These are phyloP conservation scores for Trachelus iudaicus DNA, from an alignment of 2,888 invertebrate species.

Conservation along the genomic window DNA sequence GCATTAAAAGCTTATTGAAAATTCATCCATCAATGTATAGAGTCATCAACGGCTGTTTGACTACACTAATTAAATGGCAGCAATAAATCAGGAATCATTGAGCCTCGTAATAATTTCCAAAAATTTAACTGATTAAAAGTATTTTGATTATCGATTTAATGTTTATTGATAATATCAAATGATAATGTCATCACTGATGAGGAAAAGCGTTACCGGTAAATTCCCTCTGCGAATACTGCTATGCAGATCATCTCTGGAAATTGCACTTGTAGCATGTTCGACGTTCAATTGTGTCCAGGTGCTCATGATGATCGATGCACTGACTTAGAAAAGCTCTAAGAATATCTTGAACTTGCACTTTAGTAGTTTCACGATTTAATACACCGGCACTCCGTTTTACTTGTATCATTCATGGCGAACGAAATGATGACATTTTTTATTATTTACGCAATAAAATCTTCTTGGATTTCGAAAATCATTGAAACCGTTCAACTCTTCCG, in stretches of 20 bases:
- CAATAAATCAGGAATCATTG: neutral
- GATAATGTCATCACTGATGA: neutral
- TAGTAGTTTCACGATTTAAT: neutral
- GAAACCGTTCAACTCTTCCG: neutral
- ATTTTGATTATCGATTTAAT: neutral
- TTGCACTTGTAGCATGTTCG: slow-evolving; percentile 68
- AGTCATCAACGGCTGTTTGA: neutral
- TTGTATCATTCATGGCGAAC: neutral
- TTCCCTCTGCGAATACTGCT: slow-evolving; percentile 64
- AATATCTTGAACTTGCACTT: neutral
- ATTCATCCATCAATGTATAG: neutral
- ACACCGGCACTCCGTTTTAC: neutral
- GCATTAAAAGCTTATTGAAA: neutral
- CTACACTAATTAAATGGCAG: neutral
- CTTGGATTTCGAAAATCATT: neutral
- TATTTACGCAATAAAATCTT: neutral
- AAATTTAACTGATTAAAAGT: neutral
- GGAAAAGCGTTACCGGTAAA: slow-evolving; percentile 46
- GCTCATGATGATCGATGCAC: slow-evolving; percentile 41
- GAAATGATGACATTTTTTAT: neutral
- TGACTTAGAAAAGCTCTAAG: neutral
- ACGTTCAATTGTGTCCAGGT: slow-evolving; percentile 58
- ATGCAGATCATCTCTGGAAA: slow-evolving; percentile 76
- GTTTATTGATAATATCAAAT: neutral
- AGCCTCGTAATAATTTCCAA: neutral